phyloP scores from a whole-genome alignment of 1,140 invertebrate genomes.

The Reticulitermes speratus region DNA sequence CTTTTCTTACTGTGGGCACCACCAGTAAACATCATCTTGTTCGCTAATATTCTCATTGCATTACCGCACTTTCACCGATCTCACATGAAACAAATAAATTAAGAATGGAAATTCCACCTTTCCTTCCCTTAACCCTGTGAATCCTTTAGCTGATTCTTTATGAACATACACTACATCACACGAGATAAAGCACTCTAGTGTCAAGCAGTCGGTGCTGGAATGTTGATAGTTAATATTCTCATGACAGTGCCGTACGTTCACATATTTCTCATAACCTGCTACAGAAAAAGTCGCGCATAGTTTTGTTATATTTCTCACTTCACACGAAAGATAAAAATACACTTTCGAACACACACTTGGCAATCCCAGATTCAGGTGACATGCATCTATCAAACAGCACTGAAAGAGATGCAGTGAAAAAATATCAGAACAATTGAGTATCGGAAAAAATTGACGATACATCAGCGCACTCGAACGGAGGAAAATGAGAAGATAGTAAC shows the following conservation, averaged over 20 bases:
- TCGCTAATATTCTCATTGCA: constrained; percentile 30
- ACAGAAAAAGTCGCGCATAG: not conserved
- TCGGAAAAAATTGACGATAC: constrained; percentile 6
- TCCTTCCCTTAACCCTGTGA: not conserved
- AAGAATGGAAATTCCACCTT: not conserved
- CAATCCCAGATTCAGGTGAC: not conserved
- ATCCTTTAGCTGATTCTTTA: not conserved
- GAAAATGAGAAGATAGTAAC: constrained; percentile 21
- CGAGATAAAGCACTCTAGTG: constrained; percentile 3
- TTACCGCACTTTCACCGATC: constrained; percentile 16
- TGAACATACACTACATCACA: not conserved
- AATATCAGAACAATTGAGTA: constrained; percentile 21
- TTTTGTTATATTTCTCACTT: constrained; percentile 15
- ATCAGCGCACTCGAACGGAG: constrained; percentile 28
- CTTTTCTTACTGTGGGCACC: constrained; percentile 52
- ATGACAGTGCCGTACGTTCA: constrained; percentile 25
- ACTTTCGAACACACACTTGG: not conserved
- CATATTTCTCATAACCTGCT: constrained; percentile 13
- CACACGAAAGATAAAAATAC: not conserved
- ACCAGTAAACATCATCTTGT: constrained; percentile 58
- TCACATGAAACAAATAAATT: not conserved
- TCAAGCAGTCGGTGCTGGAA: not conserved
- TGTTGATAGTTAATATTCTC: constrained; percentile 25
- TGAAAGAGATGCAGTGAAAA: not conserved
- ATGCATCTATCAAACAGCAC: not conserved